Base-by-base conservation (phyloP, 2,797 vertebrate genomes). In the Hyperoplus lanceolatus region DNA sequence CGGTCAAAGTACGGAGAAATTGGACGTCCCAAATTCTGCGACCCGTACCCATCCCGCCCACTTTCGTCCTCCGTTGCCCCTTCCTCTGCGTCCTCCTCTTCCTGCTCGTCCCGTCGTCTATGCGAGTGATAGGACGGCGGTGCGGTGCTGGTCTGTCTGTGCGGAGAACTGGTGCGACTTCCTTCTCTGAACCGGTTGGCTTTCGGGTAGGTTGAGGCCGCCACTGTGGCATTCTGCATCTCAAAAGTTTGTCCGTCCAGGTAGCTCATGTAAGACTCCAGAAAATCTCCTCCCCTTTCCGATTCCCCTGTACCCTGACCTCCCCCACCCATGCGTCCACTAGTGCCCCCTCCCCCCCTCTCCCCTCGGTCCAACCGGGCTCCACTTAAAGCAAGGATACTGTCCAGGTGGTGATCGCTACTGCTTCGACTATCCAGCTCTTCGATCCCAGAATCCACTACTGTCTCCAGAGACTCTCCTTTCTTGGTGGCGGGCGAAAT, bases 401-500 rank as follows among this genome's bases (percentile, higher is more conserved):
- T 97, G 91, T 98, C 97, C 88, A 97, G 91, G 56, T 97, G 97
- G 86, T 98, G 94, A 82, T 98, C 97, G 1, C 97, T 98, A 92
- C 97, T 97, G 93, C 97, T 97, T 29, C 97, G 95, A 76, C 97
- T 98, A 90, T 98, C 97, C 68, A 98, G 93, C 77, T 98, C 97
- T 80, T 98, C 97, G 13, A 98, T 98, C 4, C 97, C 97, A 29
- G 97, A 98, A 76, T 98, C 97, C 62, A 95, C 95, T 68, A 96
- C 95, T 3, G 95, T 95, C 77, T 96, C 95, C 90, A 92, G 95
- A 61, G 97, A 97, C 82, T 97, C 97, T 1, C 96, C 96, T 72
- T 96, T 96, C 42, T 97, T 97, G 39, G 96, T 16, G 73, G 94
- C 60, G 70, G 92, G 89, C 74, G 95, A 83, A 82, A 94, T 3